These are phyloP conservation scores for Puntigrus tetrazona DNA, from an alignment of 2,113 vertebrate species.

Conservation along the genomic window DNA sequence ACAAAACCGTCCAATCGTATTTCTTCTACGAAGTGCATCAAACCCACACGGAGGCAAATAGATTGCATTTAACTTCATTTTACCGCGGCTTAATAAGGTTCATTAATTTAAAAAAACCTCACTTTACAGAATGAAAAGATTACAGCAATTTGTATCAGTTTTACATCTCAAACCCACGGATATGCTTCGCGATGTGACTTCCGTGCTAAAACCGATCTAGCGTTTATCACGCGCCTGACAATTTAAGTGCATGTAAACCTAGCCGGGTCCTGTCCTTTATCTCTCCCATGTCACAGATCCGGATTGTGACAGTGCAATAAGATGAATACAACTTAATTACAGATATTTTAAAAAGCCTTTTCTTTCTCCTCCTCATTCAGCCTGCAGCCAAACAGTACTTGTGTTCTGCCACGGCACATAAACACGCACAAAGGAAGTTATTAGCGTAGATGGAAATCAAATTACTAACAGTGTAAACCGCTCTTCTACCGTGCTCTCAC, in stretches of 20 bases:
- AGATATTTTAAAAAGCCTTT: conserved; percentile 70
- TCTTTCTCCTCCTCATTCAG: conserved; percentile 65
- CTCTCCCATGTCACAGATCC: conserved; percentile 11
- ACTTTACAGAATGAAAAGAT: not conserved
- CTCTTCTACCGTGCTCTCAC: conserved; percentile 77
- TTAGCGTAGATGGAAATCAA: conserved; percentile 87
- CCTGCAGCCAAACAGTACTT: conserved; percentile 80
- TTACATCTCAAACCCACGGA: not conserved
- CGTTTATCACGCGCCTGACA: not conserved
- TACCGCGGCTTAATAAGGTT: not conserved
- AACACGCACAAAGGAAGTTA: conserved; percentile 84
- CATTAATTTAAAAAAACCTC: not conserved
- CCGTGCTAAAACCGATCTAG: not conserved
- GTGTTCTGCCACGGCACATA: conserved; percentile 85
- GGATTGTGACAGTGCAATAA: conserved; percentile 68
- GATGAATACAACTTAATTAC: conserved; percentile 74
- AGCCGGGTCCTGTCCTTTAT: not conserved
- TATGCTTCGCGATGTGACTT: not conserved
- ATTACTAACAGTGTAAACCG: conserved; percentile 82
- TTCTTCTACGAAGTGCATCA: not conserved
- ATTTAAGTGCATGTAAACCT: not conserved
- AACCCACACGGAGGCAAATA: not conserved
- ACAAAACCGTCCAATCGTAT: conserved; percentile 16
- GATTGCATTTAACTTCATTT: not conserved
- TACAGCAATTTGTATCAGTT: not conserved